Evolutionary conservation across 1,140 invertebrate genomes (phyloP).

Genomic region (Heliconius himera): DNA sequence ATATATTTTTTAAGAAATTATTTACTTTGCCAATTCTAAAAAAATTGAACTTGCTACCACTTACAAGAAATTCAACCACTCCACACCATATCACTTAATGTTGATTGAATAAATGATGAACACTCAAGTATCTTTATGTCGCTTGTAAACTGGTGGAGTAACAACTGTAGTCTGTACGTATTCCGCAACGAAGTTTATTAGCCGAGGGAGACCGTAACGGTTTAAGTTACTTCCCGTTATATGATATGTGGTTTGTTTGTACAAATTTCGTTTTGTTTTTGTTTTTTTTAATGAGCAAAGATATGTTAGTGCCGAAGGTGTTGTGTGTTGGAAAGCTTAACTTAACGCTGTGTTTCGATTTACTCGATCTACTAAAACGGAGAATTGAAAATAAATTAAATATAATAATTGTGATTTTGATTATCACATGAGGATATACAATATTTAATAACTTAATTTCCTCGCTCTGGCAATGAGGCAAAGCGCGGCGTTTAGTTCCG

Average conservation of each 20-base stretch:
- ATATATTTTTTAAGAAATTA: neutral
- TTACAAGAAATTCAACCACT: neutral
- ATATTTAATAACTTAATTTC: no score
- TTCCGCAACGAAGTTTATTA: constrained; percentile 22
- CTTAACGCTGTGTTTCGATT: no score
- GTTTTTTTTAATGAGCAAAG: neutral
- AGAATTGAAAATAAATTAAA: no score
- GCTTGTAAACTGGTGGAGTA: constrained; percentile 26
- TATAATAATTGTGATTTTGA: no score
- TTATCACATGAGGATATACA: no score
- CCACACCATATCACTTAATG: neutral
- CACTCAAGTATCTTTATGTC: constrained; percentile 17
- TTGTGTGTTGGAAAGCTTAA: no score
- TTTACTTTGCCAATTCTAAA: neutral
- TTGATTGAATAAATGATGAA: constrained; percentile 10
- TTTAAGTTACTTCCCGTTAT: constrained; percentile 30
- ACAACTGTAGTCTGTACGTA: neutral
- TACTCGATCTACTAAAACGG: no score
- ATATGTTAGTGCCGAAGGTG: no score
- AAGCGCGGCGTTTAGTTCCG: no score
- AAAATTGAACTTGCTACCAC: neutral
- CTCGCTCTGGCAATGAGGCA: no score
- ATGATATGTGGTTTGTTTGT: constrained; percentile 17
- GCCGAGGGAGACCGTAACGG: constrained; percentile 27
- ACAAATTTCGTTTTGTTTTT: neutral